A percentile compares a stretch with the other conserved stretches of the same genome.
Evolutionary conservation across 2,113 vertebrate species (phyloP).

Genomic region (Cranoglanis bouderius): DNA sequence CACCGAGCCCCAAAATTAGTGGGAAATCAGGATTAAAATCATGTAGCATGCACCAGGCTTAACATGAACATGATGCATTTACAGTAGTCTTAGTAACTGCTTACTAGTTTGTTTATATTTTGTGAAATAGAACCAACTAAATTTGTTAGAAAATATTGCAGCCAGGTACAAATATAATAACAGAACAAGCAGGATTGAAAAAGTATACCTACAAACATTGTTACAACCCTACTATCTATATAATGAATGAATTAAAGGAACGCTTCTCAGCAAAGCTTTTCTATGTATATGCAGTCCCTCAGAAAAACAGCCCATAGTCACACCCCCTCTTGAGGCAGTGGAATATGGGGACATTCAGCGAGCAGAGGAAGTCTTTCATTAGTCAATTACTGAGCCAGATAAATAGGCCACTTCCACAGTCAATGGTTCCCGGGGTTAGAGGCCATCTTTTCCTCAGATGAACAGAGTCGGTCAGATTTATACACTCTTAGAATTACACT

Average conservation of each 20-base stretch:
- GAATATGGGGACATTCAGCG: slow-evolving; percentile 64
- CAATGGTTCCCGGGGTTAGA: slow-evolving; percentile 68
- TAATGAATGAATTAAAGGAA: not conserved
- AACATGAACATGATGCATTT: not conserved
- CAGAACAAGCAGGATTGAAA: not conserved
- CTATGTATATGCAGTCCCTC: not conserved
- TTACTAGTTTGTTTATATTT: not conserved
- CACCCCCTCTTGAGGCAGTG: slow-evolving; percentile 55
- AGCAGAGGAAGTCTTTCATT: slow-evolving; percentile 79
- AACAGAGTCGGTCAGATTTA: slow-evolving; percentile 66
- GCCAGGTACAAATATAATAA: not conserved
- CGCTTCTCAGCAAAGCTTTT: not conserved
- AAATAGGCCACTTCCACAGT: slow-evolving; percentile 75
- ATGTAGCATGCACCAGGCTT: not conserved
- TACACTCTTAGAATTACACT: slow-evolving; percentile 63
- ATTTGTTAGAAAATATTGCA: not conserved
- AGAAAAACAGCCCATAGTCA: not conserved
- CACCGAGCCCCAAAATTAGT: not conserved
- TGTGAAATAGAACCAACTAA: not conserved
- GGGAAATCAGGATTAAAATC: not conserved
- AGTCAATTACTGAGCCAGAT: slow-evolving; percentile 75
- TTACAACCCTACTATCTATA: not conserved
- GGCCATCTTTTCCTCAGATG: slow-evolving; percentile 70
- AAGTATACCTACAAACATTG: not conserved
- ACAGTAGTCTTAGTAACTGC: not conserved